Evolutionary conservation across 2,888 invertebrate genomes (phyloP), one percentile per base, ranked within the genome.

Genomic region (Pristionchus arcanus): DNA sequence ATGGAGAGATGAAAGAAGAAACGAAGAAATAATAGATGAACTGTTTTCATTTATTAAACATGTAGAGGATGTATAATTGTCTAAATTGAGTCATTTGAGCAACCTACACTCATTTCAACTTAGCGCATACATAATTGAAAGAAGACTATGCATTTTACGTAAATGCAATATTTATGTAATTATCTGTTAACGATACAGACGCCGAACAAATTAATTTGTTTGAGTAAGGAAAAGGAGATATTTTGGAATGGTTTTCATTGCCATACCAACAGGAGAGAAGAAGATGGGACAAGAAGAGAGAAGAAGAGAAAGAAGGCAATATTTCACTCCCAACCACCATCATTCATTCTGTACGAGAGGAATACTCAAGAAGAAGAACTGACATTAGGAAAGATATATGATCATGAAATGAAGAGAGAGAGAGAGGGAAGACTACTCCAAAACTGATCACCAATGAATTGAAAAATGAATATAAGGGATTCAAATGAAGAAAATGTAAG

Each of bases 331-430:
- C 83, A 31, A 83, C 28, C 19, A 83, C 83, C 53, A 83, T 83
- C 37, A 83, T 83, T 83, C 83, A 83, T 83, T 83, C 83, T 83
- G 83, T 83, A 83, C 83, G 83, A 83, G 83, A 21, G 42, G 83
- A 53, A 42, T 31, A 55, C 15, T 53, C 53, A 55, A 83, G 83
- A 86, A 66, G 68, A 66, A 86, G 68, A 31, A 84, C 53, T 59
- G 59, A 55, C 84, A 59, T 31, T 49, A 84, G 55, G 13, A 28
- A 34, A 84, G 84, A 84, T 55, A 84, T 55, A 84, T 84, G 59
- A 55, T 84, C 59, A 84, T 53, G 59, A 59, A 84, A 84, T 53
- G 59, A 42, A 84, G 84, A 19, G 31, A 15, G 55, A 84, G 84
- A 19, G 31, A 15, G 55, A 77, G 77, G 28, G 28, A 28, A 11